phyloP scores from a whole-genome alignment of 2,113 vertebrate genomes.

The Carassius carassius region DNA sequence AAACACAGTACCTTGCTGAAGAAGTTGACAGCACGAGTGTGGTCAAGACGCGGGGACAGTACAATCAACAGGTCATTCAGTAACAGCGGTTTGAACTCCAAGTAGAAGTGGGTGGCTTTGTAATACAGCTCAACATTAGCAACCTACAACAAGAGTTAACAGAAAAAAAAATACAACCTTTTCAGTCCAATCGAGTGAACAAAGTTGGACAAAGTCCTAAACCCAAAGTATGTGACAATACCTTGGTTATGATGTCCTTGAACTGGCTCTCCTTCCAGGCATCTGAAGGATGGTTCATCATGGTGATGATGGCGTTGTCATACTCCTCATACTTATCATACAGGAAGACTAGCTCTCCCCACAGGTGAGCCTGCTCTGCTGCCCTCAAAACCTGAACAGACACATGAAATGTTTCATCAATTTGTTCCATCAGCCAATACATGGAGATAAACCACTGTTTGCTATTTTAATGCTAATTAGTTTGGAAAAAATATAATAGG shows the following conservation, averaged over 20 bases:
- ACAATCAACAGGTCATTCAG: constrained; percentile 97
- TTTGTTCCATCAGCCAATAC: not conserved
- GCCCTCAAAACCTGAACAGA: constrained; percentile 90
- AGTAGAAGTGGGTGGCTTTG: constrained; percentile 93
- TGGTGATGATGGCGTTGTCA: constrained; percentile 99
- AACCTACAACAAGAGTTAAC: constrained; percentile 75
- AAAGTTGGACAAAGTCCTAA: not conserved
- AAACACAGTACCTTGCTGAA: constrained; percentile 87
- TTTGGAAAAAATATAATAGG: not conserved
- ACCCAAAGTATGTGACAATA: constrained; percentile 55
- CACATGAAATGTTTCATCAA: not conserved
- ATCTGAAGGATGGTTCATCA: constrained; percentile 98
- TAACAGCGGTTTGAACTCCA: constrained; percentile 95
- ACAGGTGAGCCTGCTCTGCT: constrained; percentile 97
- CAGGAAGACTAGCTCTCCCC: constrained; percentile 96
- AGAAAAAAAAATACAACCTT: not conserved
- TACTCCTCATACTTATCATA: constrained; percentile 99
- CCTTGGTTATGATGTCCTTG: constrained; percentile 99
- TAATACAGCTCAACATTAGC: constrained; percentile 99
- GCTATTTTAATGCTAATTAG: not conserved
- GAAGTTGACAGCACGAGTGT: constrained; percentile 94
- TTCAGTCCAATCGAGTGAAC: not conserved
- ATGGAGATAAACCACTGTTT: not conserved
- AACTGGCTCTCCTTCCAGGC: constrained; percentile 99
- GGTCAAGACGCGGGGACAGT: constrained; percentile 93